Evolutionary conservation across 2,888 invertebrate species (phyloP).

Genomic region (Drosophila neonasuta): DNA sequence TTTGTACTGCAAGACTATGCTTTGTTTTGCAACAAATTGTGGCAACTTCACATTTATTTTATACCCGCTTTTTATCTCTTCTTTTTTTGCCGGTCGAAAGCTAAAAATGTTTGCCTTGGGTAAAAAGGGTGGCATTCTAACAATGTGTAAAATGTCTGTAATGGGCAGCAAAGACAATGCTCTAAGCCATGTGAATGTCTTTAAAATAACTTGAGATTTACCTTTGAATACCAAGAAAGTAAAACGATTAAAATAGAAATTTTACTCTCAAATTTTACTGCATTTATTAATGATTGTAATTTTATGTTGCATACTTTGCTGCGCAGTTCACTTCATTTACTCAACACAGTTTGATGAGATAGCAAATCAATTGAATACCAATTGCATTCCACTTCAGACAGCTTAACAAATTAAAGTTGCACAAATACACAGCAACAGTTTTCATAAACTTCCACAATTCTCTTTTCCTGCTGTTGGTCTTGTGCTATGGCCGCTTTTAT

Average conservation of each 20-base stretch:
- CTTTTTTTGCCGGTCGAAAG: conserved; percentile 23
- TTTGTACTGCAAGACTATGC: conserved; percentile 37
- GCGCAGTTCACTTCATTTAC: conserved; percentile 5
- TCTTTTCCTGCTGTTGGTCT: neutral
- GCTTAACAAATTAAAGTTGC: neutral
- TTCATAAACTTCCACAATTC: neutral
- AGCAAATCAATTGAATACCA: conserved; percentile 6
- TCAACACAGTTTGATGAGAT: neutral
- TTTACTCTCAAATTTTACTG: no score
- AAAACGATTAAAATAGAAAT: neutral
- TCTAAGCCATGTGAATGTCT: neutral
- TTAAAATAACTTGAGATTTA: neutral
- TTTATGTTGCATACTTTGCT: neutral
- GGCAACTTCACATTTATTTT: conserved; percentile 39
- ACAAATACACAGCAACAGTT: neutral
- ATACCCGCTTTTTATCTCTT: conserved; percentile 20
- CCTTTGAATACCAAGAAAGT: neutral
- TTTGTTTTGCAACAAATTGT: conserved; percentile 59
- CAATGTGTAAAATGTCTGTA: neutral
- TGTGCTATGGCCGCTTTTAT: neutral
- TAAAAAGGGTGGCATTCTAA: neutral
- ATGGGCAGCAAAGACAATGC: neutral
- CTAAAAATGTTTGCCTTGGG: conserved; percentile 25
- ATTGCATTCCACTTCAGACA: neutral
- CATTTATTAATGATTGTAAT: neutral